phyloP scores from a whole-genome alignment of 2,888 invertebrate genomes.

The Ditula angustiorana region DNA sequence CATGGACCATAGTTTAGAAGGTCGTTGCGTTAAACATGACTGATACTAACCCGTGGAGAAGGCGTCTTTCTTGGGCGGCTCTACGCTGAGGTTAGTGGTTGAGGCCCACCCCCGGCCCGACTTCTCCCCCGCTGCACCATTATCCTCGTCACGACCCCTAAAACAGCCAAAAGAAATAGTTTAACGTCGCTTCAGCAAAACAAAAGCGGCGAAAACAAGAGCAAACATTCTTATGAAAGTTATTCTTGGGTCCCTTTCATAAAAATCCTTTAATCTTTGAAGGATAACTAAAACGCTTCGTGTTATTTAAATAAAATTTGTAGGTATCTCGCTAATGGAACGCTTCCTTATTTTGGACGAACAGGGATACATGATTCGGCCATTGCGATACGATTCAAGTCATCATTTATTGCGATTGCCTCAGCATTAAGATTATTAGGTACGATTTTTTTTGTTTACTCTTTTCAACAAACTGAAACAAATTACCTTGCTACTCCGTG shows the following conservation, averaged over 20 bases:
- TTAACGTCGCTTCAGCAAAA: neutral
- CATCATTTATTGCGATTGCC: too few relatives aligned
- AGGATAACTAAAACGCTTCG: neutral
- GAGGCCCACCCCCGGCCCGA: constrained; percentile 90
- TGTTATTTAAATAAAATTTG: neutral
- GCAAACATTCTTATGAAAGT: constrained; percentile 17
- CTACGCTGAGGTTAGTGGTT: constrained; percentile 88
- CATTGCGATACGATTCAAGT: too few relatives aligned
- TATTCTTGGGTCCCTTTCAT: neutral
- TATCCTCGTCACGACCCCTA: constrained; percentile 81
- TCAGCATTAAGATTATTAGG: too few relatives aligned
- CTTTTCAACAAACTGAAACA: too few relatives aligned
- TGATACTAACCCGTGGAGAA: constrained; percentile 75
- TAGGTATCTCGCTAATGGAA: too few relatives aligned
- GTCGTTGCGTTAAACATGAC: too few relatives aligned
- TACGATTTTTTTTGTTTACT: too few relatives aligned
- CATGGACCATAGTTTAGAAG: too few relatives aligned
- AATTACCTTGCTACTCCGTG: too few relatives aligned
- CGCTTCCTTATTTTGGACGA: too few relatives aligned
- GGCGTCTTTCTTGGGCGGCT: constrained; percentile 76
- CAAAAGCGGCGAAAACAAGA: neutral
- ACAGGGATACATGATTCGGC: too few relatives aligned
- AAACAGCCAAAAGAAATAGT: constrained; percentile 28
- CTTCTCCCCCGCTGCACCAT: constrained; percentile 77
- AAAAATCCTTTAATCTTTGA: neutral